Base-by-base conservation (phyloP, 1,140 invertebrate genomes). In the Euwallacea fornicatus region DNA sequence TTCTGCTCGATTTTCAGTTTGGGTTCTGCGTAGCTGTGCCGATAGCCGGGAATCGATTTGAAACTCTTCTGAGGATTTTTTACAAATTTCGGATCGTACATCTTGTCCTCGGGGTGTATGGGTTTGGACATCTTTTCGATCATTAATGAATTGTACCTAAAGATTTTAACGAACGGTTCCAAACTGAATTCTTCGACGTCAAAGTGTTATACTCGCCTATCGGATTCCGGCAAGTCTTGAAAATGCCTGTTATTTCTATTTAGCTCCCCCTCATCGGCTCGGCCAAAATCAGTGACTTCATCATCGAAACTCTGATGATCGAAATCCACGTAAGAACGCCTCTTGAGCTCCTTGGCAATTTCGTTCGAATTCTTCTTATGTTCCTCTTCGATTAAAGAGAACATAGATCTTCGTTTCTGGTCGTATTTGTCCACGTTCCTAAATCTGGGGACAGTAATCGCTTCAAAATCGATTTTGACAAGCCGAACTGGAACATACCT, bases 1-100 rank as follows among this genome's bases (percentile, higher is more conserved):
- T 60, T 69, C 7, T 4, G 44, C 16, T 80, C 79, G 54, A 78
- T 53, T 55, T 74, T 75, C 42, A 79, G 13, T 69, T 79, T 80
- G 0, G 81, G 81, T 76, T 85, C 84, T 9, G 82, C 84, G 66
- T 85, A 85, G 73, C 84, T 85, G 70, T 85, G 84, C 33, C 84
- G 78, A 73, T 85, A 85, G n/a, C 83, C 83, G 3, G 74, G 66
- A 10, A 67, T 66, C 6, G 69, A 69, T 62, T 74, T 75, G 46
- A 67, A 67, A 8, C 46, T 68, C 61, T 79, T 79, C 67, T 78
- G 79, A 16, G 69, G 69, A 61, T 80, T 79, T 42, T 80, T 79
- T 4, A 73, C 16, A 46, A 75, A 80, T 69, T 79, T 79, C 6
- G 67, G 21, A 66, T 79, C 76, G 42, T 78, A 77, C 4, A 33